These are phyloP conservation scores for Armadillidium nasatum DNA, from an alignment of 1,140 invertebrate species.

Conservation along the genomic window DNA sequence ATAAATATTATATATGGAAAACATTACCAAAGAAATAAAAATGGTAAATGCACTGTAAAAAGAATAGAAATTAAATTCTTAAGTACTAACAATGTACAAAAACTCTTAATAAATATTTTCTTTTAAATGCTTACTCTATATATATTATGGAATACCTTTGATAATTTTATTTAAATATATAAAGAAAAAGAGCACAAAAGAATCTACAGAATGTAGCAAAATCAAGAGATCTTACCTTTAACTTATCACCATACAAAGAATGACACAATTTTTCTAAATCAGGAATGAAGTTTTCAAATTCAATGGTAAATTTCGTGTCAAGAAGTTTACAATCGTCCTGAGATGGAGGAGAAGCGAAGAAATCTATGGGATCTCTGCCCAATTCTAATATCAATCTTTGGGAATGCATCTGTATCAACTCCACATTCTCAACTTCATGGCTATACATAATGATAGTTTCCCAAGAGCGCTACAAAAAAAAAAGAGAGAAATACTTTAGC, in stretches of 20 bases:
- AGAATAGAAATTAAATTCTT: too few relatives aligned
- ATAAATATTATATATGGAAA: too few relatives aligned
- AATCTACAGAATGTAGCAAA: too few relatives aligned
- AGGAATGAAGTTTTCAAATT: not conserved
- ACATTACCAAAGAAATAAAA: too few relatives aligned
- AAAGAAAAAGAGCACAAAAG: too few relatives aligned
- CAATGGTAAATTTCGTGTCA: not conserved
- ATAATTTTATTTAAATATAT: too few relatives aligned
- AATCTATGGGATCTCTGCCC: conserved; percentile 13
- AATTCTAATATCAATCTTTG: not conserved
- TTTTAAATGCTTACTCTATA: too few relatives aligned
- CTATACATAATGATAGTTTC: conserved; percentile 25
- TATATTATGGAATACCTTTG: too few relatives aligned
- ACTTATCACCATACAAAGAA: not conserved
- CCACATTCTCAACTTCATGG: not conserved
- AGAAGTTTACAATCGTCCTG: not conserved
- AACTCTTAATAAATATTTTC: too few relatives aligned
- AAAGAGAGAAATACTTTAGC: too few relatives aligned
- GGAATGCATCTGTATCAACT: not conserved
- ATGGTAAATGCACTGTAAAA: too few relatives aligned
- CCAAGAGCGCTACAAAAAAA: conserved; percentile 3
- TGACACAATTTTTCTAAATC: not conserved
- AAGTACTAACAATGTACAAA: too few relatives aligned
- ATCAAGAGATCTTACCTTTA: not conserved
- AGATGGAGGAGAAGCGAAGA: conserved; percentile 12